phyloP scores from a whole-genome alignment of 2,797 vertebrate genomes.

The Acomys russatus region DNA sequence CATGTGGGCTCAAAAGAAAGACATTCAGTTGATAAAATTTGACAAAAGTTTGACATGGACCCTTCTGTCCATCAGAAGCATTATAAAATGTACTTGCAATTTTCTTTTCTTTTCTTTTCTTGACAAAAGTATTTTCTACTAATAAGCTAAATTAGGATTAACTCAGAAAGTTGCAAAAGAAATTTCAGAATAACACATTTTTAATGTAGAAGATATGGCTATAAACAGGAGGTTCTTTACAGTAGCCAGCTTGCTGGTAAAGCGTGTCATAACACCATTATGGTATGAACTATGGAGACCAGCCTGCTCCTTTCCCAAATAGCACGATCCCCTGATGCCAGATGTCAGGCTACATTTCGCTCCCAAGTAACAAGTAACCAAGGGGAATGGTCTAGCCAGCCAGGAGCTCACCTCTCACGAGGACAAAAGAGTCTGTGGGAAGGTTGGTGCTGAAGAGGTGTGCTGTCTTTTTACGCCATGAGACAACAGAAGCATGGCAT shows the following conservation, averaged over 20 bases:
- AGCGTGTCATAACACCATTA: background rate
- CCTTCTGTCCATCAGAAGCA: slow-evolving; percentile 9
- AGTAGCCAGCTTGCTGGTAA: background rate
- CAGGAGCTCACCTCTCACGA: background rate
- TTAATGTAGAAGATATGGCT: slow-evolving; percentile 28
- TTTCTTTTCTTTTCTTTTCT: slow-evolving; percentile 34
- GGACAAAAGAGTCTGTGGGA: background rate
- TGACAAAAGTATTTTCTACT: slow-evolving; percentile 25
- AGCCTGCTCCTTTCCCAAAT: background rate
- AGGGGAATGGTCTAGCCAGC: rapidly evolving
- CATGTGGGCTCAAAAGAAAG: slow-evolving; percentile 38
- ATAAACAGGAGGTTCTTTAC: background rate
- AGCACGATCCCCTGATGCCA: background rate
- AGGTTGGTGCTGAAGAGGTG: background rate
- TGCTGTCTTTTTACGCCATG: background rate
- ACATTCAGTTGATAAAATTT: slow-evolving; percentile 57
- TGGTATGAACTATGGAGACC: background rate
- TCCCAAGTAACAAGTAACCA: background rate
- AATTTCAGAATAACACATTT: slow-evolving; percentile 50
- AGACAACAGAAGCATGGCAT: background rate
- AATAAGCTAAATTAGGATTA: slow-evolving; percentile 52
- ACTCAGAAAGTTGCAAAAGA: slow-evolving; percentile 9
- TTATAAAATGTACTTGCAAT: background rate
- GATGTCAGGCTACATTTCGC: background rate
- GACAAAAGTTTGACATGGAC: slow-evolving; percentile 55